A percentile compares a stretch with the other conserved stretches of the same genome.
phyloP scores from a whole-genome alignment of 2,797 vertebrate genomes.

The Girardinus metallicus region DNA sequence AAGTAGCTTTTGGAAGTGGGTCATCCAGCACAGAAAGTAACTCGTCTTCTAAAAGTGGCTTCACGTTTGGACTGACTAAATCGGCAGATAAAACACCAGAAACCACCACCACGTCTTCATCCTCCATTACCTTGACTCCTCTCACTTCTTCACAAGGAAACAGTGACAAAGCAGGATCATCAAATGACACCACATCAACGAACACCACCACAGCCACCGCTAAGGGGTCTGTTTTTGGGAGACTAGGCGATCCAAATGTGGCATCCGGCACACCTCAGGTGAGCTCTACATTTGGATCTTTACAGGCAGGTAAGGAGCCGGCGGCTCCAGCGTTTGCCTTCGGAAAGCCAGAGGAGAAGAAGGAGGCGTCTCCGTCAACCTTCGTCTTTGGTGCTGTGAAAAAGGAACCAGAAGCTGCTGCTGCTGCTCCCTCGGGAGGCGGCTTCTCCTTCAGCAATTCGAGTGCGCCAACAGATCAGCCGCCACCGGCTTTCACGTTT shows the following conservation, averaged over 20 bases:
- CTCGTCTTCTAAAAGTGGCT: slow-evolving; percentile 71
- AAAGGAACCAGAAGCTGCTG: slow-evolving; percentile 82
- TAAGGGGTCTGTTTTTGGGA: slow-evolving; percentile 66
- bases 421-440: slow-evolving; percentile 48
- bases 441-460: slow-evolving; percentile 87
- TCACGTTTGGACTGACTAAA: slow-evolving; percentile 84
- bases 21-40: slow-evolving; percentile 79
- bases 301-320: slow-evolving; percentile 73
- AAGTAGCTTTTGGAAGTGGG: slow-evolving; percentile 64
- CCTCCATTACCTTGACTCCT: slow-evolving; percentile 67
- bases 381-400: slow-evolving; percentile 80
- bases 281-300: slow-evolving; percentile 68
- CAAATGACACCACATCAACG: slow-evolving; percentile 37
- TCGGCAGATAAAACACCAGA: slow-evolving; percentile 76
- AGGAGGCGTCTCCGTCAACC: slow-evolving; percentile 62
- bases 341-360: slow-evolving; percentile 87
- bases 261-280: slow-evolving; percentile 40
- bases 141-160: slow-evolving; percentile 72
- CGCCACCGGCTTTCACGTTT: slow-evolving; percentile 67
- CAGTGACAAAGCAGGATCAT: slow-evolving; percentile 38
- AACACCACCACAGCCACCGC: slow-evolving; percentile 32
- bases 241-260: slow-evolving; percentile 40
- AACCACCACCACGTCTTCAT: slow-evolving; percentile 27
- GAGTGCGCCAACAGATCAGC: slow-evolving; percentile 81
- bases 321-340: slow-evolving; percentile 81